These are phyloP conservation scores for Druon quercuslanigerum DNA, from an alignment of 1,140 invertebrate species.

Conservation along the genomic window DNA sequence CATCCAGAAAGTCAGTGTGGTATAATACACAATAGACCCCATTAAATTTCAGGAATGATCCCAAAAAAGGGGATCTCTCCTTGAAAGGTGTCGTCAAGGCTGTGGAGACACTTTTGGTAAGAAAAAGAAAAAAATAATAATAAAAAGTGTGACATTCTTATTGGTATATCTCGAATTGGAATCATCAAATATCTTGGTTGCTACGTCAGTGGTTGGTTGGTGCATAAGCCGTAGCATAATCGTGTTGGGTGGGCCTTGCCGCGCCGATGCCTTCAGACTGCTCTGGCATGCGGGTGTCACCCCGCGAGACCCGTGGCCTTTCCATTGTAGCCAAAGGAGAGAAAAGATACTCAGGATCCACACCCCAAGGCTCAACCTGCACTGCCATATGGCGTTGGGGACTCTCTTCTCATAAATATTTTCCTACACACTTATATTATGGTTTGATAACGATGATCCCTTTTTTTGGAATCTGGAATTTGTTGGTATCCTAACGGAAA, in stretches of 20 bases:
- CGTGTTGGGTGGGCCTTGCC: conserved; percentile 45
- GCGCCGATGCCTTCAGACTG: conserved; percentile 35
- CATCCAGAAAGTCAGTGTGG: background rate
- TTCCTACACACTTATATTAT: background rate
- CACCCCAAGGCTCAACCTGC: conserved; percentile 1
- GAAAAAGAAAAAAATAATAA: background rate
- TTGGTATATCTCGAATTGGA: no score
- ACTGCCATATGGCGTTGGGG: background rate
- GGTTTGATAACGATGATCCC: no score
- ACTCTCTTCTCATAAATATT: conserved; percentile 7
- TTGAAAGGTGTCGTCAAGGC: background rate
- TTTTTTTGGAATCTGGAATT: background rate
- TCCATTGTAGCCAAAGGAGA: conserved; percentile 17
- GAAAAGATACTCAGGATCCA: conserved; percentile 17
- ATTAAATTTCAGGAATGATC: background rate
- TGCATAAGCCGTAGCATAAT: conserved; percentile 46
- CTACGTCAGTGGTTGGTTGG: conserved; percentile 41
- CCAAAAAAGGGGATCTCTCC: background rate
- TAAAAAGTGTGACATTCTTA: no score
- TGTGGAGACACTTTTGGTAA: background rate
- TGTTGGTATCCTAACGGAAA: background rate
- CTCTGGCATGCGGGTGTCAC: conserved; percentile 50
- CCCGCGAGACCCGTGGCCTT: conserved; percentile 29
- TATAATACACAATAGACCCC: background rate
- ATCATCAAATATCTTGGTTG: background rate